These are phyloP conservation scores for Euzetes globulus DNA, from an alignment of 2,888 invertebrate species.

Conservation along the genomic window DNA sequence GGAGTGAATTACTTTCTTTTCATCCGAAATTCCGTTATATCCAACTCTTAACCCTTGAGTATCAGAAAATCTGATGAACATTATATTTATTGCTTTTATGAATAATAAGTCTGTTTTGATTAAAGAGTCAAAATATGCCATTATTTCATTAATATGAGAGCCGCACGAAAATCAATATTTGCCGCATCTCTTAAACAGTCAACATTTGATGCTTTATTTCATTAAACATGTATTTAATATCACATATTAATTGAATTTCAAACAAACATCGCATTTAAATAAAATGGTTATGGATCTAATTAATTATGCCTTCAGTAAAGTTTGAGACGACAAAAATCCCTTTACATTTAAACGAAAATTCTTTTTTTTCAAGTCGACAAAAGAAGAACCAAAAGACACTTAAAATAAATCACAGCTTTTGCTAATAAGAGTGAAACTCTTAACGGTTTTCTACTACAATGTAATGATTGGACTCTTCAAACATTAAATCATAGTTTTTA, in stretches of 20 bases:
- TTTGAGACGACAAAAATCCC: no score
- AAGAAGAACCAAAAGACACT: neutral
- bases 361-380: neutral
- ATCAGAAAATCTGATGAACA: neutral
- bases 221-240: no score
- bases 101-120: neutral
- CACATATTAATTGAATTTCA: neutral
- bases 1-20: neutral
- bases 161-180: no score
- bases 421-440: neutral
- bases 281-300: neutral
- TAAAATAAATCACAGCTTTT: conserved; percentile 17
- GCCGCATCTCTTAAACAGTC: no score
- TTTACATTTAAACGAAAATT: no score
- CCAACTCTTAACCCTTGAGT: neutral
- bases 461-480: neutral
- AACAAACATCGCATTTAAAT: neutral
- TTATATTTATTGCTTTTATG: neutral
- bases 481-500: no score
- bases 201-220: no score
- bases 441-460: neutral
- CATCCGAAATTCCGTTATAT: neutral
- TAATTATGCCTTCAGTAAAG: neutral
- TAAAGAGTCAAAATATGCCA: neutral
- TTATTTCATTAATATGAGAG: no score